Conservation (phyloP, 2,888 invertebrate genomes). For the Drosophila acutilabella region DNA sequence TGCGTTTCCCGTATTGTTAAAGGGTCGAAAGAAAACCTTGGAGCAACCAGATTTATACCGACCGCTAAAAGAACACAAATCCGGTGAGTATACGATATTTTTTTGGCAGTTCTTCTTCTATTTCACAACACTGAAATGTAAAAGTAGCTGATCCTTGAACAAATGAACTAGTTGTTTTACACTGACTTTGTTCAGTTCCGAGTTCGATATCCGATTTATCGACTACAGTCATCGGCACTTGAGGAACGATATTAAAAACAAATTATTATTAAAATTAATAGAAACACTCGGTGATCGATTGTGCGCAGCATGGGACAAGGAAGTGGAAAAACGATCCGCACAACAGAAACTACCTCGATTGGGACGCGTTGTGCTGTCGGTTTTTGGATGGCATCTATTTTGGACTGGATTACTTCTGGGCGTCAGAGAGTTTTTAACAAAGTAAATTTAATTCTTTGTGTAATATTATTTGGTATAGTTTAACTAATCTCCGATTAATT, state of each 20-base stretch:
- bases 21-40: slow-evolving; percentile 90
- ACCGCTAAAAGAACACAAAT: slow-evolving; percentile 89
- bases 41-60: slow-evolving; percentile 91
- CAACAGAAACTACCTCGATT: slow-evolving; percentile 46
- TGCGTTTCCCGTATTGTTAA: slow-evolving; percentile 91
- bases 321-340: slow-evolving; percentile 39
- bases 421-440: slow-evolving; percentile 87
- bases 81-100: slow-evolving; percentile 83
- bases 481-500: neutral
- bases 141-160: slow-evolving; percentile 4
- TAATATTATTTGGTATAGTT: neutral
- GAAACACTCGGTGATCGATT: slow-evolving; percentile 50
- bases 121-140: neutral
- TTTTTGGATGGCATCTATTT: slow-evolving; percentile 86
- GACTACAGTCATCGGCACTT: neutral
- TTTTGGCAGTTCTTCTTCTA: neutral
- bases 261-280: neutral
- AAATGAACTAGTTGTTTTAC: slow-evolving; percentile 1
- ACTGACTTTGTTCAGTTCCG: neutral
- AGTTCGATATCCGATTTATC: slow-evolving; percentile 10
- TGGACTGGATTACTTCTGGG: slow-evolving; percentile 87
- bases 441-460: slow-evolving; percentile 56
- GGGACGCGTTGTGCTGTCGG: slow-evolving; percentile 33
- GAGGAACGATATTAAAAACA: too few relatives aligned
- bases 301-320: slow-evolving; percentile 53